A percentile compares a stretch with the other conserved stretches of the same genome.
phyloP scores from a whole-genome alignment of 2,888 invertebrate species.

The Dorcus hopei region DNA sequence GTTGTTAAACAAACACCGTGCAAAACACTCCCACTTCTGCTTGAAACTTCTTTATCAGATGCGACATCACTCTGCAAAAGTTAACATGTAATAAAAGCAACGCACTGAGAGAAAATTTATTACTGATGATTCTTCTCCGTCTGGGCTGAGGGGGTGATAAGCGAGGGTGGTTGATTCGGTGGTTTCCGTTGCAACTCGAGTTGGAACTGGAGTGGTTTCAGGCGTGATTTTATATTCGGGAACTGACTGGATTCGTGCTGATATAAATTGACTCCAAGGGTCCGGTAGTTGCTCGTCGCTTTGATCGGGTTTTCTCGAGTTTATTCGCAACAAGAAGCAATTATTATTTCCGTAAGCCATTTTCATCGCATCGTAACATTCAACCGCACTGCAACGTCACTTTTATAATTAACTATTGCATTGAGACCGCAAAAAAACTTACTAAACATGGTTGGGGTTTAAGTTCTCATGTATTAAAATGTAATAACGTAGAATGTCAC shows the following conservation, averaged over 20 bases:
- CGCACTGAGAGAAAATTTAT: conserved; percentile 21
- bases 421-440: conserved; percentile 40
- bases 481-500: conserved; percentile 82
- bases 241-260: conserved; percentile 48
- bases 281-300: conserved; percentile 64
- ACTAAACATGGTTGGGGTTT: conserved; percentile 72
- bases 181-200: conserved; percentile 11
- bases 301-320: conserved; percentile 67
- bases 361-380: conserved; percentile 80
- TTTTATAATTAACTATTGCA: conserved; percentile 4
- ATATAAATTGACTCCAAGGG: conserved; percentile 81
- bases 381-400: conserved; percentile 66
- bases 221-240: conserved; percentile 29
- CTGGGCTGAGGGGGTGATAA: conserved; percentile 74
- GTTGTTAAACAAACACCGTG: conserved; percentile 76
- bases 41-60: not conserved
- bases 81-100: not conserved
- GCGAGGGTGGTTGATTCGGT: conserved; percentile 28
- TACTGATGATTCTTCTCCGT: conserved; percentile 49
- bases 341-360: conserved; percentile 80
- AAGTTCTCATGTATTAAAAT: conserved; percentile 83
- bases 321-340: conserved; percentile 87
- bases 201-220: conserved; percentile 36
- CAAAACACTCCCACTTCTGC: conserved; percentile 27
- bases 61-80: conserved; percentile 1